These are phyloP conservation scores for Chrysolina oricalcia DNA, from an alignment of 2,888 invertebrate species.

Conservation along the genomic window DNA sequence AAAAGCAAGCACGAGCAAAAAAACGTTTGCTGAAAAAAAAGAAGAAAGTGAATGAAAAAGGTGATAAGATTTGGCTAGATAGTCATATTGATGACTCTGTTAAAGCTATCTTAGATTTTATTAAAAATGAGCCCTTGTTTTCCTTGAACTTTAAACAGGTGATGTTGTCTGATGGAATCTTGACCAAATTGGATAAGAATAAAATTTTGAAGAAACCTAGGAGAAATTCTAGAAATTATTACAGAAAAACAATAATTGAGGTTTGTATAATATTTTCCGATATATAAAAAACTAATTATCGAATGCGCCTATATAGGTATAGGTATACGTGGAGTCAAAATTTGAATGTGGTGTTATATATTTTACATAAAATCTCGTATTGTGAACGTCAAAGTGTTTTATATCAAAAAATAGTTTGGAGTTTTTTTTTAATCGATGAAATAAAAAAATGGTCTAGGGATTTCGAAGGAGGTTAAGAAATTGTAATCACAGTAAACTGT, in stretches of 20 bases:
- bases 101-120: slow-evolving; percentile 58
- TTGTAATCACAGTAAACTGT: too few species aligned
- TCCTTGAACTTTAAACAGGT: slow-evolving; percentile 64
- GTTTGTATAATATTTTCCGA: slow-evolving; percentile 23
- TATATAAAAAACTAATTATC: too few species aligned
- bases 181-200: slow-evolving; percentile 53
- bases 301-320: too few species aligned
- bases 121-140: slow-evolving; percentile 61
- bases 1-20: slow-evolving; percentile 52
- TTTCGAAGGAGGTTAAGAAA: too few species aligned
- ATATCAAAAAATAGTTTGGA: too few species aligned
- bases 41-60: slow-evolving; percentile 49
- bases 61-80: slow-evolving; percentile 52
- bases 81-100: slow-evolving; percentile 53
- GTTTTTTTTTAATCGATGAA: too few species aligned
- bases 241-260: slow-evolving; percentile 58
- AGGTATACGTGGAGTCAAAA: too few species aligned
- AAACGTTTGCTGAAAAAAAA: slow-evolving; percentile 44
- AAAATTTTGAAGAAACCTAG: slow-evolving; percentile 53
- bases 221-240: slow-evolving; percentile 58
- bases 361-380: too few species aligned
- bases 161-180: slow-evolving; percentile 62
- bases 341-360: too few species aligned
- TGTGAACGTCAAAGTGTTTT: too few species aligned
- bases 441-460: too few species aligned